Conservation (phyloP, 2,113 vertebrate species). For the Notarius lentiginosus region DNA sequence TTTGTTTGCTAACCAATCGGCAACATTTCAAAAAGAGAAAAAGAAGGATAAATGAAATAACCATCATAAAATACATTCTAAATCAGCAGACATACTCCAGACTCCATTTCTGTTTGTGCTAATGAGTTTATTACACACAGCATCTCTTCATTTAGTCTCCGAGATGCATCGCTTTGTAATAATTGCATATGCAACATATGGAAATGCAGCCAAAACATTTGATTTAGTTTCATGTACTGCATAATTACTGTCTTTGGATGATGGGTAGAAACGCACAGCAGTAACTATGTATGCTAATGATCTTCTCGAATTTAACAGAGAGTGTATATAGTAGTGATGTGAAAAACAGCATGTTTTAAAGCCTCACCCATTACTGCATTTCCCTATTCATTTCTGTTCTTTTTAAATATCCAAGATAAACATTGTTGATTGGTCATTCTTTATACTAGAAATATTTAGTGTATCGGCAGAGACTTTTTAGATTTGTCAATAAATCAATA, state of each 20-base stretch:
- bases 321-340: constrained; percentile 11
- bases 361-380: neutral
- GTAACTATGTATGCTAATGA: constrained; percentile 16
- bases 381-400: neutral
- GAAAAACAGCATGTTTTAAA: constrained; percentile 22
- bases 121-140: constrained; percentile 12
- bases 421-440: neutral
- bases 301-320: constrained; percentile 18
- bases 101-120: constrained; percentile 4
- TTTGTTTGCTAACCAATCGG: neutral
- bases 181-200: constrained; percentile 33
- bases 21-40: neutral
- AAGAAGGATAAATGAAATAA: neutral
- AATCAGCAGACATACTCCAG: neutral
- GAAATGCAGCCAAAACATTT: constrained; percentile 20
- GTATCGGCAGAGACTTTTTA: neutral
- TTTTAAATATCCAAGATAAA: neutral
- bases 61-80: neutral
- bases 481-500: neutral
- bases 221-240: constrained; percentile 33
- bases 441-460: neutral
- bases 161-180: constrained; percentile 11
- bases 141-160: neutral
- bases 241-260: constrained; percentile 20
- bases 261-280: constrained; percentile 6